A percentile compares a stretch with the other conserved stretches of the same genome.
Conservation (phyloP, 1,140 invertebrate genomes). For the Meloidogyne floridensis region DNA sequence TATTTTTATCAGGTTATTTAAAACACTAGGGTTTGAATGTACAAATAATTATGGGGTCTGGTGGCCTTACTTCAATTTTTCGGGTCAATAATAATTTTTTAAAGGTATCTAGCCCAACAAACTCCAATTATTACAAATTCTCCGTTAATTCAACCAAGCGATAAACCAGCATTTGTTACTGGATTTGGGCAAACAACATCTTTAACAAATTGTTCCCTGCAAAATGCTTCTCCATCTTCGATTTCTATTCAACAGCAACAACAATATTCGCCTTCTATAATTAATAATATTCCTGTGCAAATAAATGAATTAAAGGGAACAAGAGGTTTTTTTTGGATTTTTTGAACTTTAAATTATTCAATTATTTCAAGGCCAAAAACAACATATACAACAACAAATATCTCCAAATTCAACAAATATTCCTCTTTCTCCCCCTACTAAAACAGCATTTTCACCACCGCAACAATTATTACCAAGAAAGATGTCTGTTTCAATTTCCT, state of each 20-base stretch:
- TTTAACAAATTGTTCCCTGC: background rate
- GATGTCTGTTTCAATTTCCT: background rate
- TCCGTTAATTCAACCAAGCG: background rate
- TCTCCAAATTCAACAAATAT: conserved; percentile 4
- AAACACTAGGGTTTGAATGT: too few relatives aligned
- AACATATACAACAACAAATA: background rate
- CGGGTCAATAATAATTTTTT: background rate
- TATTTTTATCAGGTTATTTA: background rate
- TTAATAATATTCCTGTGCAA: background rate
- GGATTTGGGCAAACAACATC: background rate
- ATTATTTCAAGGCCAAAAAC: background rate
- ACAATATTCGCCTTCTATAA: background rate
- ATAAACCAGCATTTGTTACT: background rate
- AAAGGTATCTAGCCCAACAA: conserved; percentile 23
- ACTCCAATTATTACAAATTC: conserved; percentile 15
- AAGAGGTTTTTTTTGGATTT: background rate
- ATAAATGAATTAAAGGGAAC: background rate
- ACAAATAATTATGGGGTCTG: too few relatives aligned
- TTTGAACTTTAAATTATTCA: background rate
- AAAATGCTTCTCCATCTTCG: background rate
- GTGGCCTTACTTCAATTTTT: too few relatives aligned
- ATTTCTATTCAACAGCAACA: background rate
- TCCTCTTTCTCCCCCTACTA: background rate
- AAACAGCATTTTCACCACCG: background rate
- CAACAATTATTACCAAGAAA: conserved; percentile 4